A percentile compares a stretch with the other conserved stretches of the same genome.
Evolutionary conservation across 1,140 invertebrate genomes (phyloP).

Genomic region (Drosophila pandora): DNA sequence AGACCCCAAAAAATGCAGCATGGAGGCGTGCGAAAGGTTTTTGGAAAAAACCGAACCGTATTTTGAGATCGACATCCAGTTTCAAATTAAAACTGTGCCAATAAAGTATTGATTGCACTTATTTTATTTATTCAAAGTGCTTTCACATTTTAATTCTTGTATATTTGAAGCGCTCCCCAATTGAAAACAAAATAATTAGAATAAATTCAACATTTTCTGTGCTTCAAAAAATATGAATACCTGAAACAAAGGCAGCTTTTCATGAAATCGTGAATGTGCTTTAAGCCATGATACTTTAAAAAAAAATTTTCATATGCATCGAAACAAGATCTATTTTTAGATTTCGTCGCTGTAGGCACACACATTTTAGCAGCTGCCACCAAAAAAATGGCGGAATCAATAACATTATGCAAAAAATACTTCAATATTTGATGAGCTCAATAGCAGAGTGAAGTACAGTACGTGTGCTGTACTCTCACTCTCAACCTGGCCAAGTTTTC

Average conservation of each 20-base stretch:
- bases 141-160: not conserved
- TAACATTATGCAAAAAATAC: constrained; percentile 40
- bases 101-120: not conserved
- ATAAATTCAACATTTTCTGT: not conserved
- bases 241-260: not conserved
- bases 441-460: constrained; percentile 32
- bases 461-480: constrained; percentile 31
- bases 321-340: constrained; percentile 43
- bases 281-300: not conserved
- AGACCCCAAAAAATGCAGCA: not conserved
- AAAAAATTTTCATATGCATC: constrained; percentile 13
- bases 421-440: constrained; percentile 71
- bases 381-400: constrained; percentile 34
- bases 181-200: constrained; percentile 1
- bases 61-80: not conserved
- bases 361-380: constrained; percentile 49
- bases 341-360: constrained; percentile 11
- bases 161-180: not conserved
- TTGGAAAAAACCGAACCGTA: constrained; percentile 3
- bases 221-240: not conserved
- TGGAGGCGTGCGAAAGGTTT: not conserved
- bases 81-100: not conserved
- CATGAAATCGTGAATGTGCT: not conserved
- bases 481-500: constrained; percentile 56
- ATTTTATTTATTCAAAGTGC: not conserved